Conservation (phyloP, 1,140 invertebrate genomes). For the Drosophila grimshawi region DNA sequence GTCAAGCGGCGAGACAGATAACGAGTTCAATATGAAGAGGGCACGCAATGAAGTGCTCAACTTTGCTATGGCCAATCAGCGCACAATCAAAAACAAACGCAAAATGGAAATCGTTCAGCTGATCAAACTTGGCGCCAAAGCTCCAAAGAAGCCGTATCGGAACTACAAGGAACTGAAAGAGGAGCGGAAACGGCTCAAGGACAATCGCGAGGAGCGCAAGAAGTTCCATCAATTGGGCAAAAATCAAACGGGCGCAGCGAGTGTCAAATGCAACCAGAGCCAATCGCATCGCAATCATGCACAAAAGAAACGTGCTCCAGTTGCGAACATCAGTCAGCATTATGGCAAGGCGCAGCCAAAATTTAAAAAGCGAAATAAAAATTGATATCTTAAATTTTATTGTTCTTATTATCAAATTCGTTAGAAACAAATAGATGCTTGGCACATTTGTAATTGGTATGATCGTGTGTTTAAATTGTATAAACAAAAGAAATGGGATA, state of each 20-base stretch:
- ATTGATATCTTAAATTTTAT: neutral
- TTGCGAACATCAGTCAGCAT: conserved; percentile 73
- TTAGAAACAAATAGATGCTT: conserved; percentile 25
- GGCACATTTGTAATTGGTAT: too few relatives aligned
- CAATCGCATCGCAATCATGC: conserved; percentile 78
- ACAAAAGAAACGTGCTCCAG: conserved; percentile 77
- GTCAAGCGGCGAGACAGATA: neutral
- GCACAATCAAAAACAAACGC: conserved; percentile 86
- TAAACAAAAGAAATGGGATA: too few relatives aligned
- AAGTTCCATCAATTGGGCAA: conserved; percentile 85
- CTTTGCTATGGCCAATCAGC: conserved; percentile 87
- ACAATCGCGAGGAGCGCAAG: conserved; percentile 77
- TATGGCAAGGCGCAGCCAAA: conserved; percentile 80
- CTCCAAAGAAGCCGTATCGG: conserved; percentile 86
- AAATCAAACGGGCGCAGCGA: conserved; percentile 84
- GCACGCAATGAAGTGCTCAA: conserved; percentile 87
- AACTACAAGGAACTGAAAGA: conserved; percentile 87
- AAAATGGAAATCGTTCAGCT: conserved; percentile 87
- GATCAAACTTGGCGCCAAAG: conserved; percentile 87
- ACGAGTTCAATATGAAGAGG: conserved; percentile 86
- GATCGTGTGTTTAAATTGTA: too few relatives aligned
- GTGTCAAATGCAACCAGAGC: conserved; percentile 83
- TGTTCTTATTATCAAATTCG: neutral
- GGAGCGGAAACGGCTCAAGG: conserved; percentile 80
- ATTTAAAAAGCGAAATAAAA: conserved; percentile 69